Evolutionary conservation across 1,140 invertebrate species (phyloP).

Genomic region (Lepidotrigona ventralis): DNA sequence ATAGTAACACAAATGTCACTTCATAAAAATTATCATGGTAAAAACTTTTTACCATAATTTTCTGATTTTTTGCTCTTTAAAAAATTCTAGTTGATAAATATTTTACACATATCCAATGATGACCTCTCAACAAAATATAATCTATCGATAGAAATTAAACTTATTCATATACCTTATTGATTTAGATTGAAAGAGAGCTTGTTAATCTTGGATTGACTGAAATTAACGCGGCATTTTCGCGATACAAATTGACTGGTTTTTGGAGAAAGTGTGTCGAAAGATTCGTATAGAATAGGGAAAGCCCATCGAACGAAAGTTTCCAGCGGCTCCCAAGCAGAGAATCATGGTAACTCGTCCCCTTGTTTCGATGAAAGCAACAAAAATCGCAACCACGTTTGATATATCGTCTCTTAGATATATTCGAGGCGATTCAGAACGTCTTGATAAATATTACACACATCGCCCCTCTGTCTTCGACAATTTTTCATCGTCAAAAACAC

Average conservation of each 20-base stretch:
- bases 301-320: constrained; percentile 14
- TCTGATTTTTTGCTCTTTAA: background rate
- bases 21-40: no score
- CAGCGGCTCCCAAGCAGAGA: no score
- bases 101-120: background rate
- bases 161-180: background rate
- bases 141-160: background rate
- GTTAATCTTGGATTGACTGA: background rate
- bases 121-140: background rate
- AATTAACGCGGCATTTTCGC: background rate
- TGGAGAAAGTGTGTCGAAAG: constrained; percentile 4
- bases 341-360: background rate
- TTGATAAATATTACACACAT: constrained; percentile 13
- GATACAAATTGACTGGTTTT: background rate
- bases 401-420: background rate
- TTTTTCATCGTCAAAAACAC: background rate
- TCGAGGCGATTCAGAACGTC: background rate
- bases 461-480: no score
- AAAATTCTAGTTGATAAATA: background rate
- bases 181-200: background rate
- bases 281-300: background rate
- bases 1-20: no score
- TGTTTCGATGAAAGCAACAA: background rate
- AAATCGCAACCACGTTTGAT: background rate
- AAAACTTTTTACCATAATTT: no score